phyloP scores from a whole-genome alignment of 2,113 vertebrate genomes.

The Chaetodon auriga region DNA sequence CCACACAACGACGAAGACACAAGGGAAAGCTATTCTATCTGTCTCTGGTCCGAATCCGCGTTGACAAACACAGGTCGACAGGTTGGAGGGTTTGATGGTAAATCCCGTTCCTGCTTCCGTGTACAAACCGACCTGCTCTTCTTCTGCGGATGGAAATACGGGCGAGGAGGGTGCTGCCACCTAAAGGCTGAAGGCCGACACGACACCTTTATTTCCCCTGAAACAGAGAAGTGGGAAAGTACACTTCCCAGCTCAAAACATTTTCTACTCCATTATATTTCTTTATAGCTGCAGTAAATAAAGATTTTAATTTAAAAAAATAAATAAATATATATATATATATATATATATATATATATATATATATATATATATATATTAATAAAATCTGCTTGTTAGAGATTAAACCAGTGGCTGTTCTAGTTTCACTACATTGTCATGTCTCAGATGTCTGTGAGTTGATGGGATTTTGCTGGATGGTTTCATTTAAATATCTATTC shows the following conservation, averaged over 20 bases:
- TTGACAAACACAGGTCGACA: conserved; percentile 11
- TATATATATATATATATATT: no score
- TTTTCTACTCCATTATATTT: no score
- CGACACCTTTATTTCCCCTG: no score
- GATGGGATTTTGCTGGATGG: not conserved
- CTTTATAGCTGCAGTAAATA: no score
- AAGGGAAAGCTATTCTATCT: not conserved
- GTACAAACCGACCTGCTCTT: conserved; percentile 43
- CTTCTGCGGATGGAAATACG: conserved; percentile 14
- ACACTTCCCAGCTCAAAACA: no score
- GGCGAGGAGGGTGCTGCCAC: not conserved
- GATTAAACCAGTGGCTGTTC: no score
- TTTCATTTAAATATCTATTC: not conserved
- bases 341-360: no score
- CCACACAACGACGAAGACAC: not conserved
- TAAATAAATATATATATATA: no score
- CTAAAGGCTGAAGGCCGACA: fast-evolving
- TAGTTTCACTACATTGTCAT: no score
- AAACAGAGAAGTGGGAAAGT: no score
- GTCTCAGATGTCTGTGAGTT: not conserved
- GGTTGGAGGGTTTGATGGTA: conserved; percentile 6
- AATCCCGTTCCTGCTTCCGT: conserved; percentile 57
- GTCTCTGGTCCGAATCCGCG: not conserved
- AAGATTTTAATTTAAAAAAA: no score
- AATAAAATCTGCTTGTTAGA: no score